A percentile compares a stretch with the other conserved stretches of the same genome.
These are phyloP conservation scores for Callaeas wilsoni DNA, from an alignment of 2,113 vertebrate genomes.

Conservation along the genomic window DNA sequence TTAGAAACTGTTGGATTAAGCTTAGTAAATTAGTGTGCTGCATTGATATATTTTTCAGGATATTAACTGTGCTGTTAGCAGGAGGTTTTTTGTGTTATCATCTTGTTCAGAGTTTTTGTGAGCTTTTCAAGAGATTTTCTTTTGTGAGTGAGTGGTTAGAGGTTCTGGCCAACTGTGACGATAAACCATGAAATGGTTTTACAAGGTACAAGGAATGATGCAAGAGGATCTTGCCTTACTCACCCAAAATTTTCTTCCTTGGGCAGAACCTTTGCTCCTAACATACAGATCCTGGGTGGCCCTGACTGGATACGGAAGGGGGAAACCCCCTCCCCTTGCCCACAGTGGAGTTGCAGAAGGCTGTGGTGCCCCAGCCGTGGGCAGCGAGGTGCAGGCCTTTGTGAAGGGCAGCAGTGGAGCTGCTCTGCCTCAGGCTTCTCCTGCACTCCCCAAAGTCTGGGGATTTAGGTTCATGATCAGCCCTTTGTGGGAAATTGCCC, in stretches of 20 bases:
- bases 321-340: background rate
- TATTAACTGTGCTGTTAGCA: background rate
- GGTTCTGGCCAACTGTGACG: background rate
- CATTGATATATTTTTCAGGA: background rate
- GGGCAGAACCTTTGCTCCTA: background rate
- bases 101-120: background rate
- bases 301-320: fast-evolving
- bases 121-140: background rate
- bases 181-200: background rate
- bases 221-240: background rate
- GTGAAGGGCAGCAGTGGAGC: fast-evolving
- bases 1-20: background rate
- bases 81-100: background rate
- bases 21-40: background rate
- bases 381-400: fast-evolving
- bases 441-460: background rate
- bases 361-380: background rate
- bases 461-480: background rate
- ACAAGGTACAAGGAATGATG: background rate
- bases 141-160: background rate
- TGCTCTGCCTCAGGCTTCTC: background rate
- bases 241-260: background rate
- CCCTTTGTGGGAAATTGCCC: background rate
- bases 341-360: background rate
- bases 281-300: background rate